Evolutionary conservation across 2,113 vertebrate genomes (phyloP).

Genomic region (Carollia perspicillata): DNA sequence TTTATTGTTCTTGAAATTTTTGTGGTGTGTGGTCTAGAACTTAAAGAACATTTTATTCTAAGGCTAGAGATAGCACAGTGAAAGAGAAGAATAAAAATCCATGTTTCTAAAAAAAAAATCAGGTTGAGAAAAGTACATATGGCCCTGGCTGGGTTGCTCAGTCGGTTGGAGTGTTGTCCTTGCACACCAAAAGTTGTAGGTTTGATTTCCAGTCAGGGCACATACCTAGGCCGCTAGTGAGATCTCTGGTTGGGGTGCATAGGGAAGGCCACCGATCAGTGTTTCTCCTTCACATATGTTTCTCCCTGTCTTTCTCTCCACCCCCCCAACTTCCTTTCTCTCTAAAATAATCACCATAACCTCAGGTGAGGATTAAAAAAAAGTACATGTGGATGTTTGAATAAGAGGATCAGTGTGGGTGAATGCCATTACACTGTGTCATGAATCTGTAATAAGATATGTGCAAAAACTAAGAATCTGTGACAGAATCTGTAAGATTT

Average conservation of each 20-base stretch:
- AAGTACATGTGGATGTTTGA: not conserved
- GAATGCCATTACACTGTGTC: not conserved
- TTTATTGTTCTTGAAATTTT: not conserved
- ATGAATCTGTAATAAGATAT: not conserved
- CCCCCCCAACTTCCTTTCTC: too few species aligned
- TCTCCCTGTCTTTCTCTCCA: too few species aligned
- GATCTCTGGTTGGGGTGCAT: too few species aligned
- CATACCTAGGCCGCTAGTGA: too few species aligned
- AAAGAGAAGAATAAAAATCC: not conserved
- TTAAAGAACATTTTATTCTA: not conserved
- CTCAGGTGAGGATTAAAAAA: too few species aligned
- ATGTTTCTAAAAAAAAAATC: not conserved
- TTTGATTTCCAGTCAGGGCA: too few species aligned
- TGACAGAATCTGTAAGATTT: not conserved
- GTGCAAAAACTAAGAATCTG: not conserved
- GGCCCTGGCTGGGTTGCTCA: too few species aligned
- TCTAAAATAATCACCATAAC: too few species aligned
- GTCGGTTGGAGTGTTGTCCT: too few species aligned
- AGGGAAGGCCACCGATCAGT: too few species aligned
- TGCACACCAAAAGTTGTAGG: too few species aligned
- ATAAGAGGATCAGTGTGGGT: not conserved
- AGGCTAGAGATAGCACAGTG: not conserved
- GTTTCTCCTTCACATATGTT: too few species aligned
- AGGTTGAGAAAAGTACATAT: not conserved
- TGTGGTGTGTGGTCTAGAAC: not conserved